A percentile compares a stretch with the other conserved stretches of the same genome.
Evolutionary conservation across 2,113 vertebrate genomes (phyloP).

Genomic region (Tichodroma muraria): DNA sequence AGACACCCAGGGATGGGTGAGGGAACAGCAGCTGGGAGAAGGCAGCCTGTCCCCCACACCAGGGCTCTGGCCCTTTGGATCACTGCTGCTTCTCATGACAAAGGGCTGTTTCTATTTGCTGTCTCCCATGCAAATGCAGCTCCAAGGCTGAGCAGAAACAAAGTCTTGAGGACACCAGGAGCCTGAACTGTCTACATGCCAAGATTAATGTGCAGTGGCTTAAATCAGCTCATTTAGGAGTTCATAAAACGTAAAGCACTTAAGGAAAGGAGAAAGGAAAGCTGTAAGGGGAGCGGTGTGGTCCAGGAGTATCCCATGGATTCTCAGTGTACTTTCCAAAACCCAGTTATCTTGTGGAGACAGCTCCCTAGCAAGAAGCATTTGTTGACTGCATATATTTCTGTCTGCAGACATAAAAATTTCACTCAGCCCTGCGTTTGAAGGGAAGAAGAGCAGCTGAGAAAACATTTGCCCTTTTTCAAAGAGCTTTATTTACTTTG

Average conservation of each 20-base stretch:
- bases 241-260: background rate
- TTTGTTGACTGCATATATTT: background rate
- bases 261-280: background rate
- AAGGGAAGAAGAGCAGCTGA: conserved; percentile 33
- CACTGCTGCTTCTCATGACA: background rate
- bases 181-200: background rate
- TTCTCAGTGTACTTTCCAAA: background rate
- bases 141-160: background rate
- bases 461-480: conserved; percentile 35
- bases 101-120: background rate
- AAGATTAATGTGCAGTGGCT: background rate
- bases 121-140: background rate
- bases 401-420: conserved; percentile 22
- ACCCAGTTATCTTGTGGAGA: background rate
- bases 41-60: background rate
- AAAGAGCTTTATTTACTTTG: conserved; percentile 24
- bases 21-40: background rate
- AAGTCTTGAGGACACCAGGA: background rate
- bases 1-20: background rate
- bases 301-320: background rate
- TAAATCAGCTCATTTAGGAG: background rate
- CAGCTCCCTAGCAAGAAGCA: background rate
- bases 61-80: background rate
- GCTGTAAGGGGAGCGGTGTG: background rate
- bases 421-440: background rate